phyloP scores from a whole-genome alignment of 2,888 invertebrate species.

The Drosophila atripex region DNA sequence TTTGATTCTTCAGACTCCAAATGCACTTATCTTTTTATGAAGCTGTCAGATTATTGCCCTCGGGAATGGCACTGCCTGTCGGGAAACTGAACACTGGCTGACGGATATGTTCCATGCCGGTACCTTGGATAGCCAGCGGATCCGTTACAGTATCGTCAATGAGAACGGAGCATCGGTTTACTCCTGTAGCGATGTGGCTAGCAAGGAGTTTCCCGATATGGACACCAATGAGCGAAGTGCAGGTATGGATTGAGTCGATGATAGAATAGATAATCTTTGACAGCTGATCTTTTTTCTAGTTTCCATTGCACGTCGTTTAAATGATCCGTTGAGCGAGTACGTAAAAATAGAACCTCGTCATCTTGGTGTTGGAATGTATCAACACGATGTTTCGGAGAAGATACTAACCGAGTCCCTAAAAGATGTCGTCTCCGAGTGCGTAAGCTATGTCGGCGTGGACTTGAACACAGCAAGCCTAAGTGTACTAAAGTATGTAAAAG shows the following conservation, averaged over 20 bases:
- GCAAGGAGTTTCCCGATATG: slow-evolving; percentile 92
- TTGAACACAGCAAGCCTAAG: slow-evolving; percentile 93
- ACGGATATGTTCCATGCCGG: slow-evolving; percentile 86
- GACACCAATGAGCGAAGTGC: slow-evolving; percentile 93
- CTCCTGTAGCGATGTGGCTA: slow-evolving; percentile 93
- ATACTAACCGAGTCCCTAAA: slow-evolving; percentile 89
- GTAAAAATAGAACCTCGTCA: slow-evolving; percentile 97
- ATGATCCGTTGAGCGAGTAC: slow-evolving; percentile 95
- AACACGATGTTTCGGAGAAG: slow-evolving; percentile 94
- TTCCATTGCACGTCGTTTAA: slow-evolving; percentile 93
- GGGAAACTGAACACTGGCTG: slow-evolving; percentile 92
- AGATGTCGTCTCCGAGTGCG: slow-evolving; percentile 93
- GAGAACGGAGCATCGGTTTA: slow-evolving; percentile 97
- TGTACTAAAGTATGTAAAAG: slow-evolving; percentile 87
- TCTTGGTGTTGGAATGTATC: slow-evolving; percentile 97
- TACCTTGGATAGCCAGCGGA: slow-evolving; percentile 85
- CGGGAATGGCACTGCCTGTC: slow-evolving; percentile 95
- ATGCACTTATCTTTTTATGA: background rate
- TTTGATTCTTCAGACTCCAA: background rate
- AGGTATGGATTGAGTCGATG: slow-evolving; percentile 82
- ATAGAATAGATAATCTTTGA: background rate
- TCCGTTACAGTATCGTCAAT: slow-evolving; percentile 91
- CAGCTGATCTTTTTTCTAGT: slow-evolving; percentile 82
- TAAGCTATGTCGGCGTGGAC: slow-evolving; percentile 97
- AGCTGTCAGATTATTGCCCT: slow-evolving; percentile 93